phyloP scores from a whole-genome alignment of 92 coral and sea anemone species.

The Bergia sp. region DNA sequence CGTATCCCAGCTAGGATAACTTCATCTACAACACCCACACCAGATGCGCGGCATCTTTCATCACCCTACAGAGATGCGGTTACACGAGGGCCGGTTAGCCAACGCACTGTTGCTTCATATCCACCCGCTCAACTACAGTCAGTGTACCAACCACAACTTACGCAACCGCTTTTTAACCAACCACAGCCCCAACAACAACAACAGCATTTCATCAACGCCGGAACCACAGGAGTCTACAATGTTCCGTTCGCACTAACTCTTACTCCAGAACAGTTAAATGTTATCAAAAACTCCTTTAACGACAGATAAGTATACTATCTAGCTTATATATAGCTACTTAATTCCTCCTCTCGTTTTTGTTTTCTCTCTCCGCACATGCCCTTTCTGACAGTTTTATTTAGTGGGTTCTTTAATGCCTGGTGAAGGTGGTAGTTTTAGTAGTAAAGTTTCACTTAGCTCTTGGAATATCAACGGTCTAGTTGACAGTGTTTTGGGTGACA shows the following conservation, averaged over 20 bases:
- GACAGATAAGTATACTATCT: neutral
- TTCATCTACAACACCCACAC: conserved; percentile 2
- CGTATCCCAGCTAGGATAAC: neutral
- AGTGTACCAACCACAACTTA: neutral
- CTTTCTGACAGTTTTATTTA: conserved; percentile 1
- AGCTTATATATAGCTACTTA: conserved; percentile 9
- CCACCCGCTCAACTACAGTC: conserved; percentile 9
- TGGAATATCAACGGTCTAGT: conserved; percentile 4
- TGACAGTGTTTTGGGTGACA: neutral
- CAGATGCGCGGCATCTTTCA: neutral
- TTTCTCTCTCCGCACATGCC: conserved; percentile 13
- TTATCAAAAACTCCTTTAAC: neutral
- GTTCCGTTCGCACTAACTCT: conserved; percentile 8
- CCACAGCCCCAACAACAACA: neutral
- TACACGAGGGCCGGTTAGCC: conserved; percentile 19
- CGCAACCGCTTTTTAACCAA: conserved; percentile 3
- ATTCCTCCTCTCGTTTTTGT: conserved; percentile 2
- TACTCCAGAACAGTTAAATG: neutral
- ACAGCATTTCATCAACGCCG: neutral
- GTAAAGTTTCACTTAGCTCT: neutral
- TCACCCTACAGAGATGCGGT: conserved; percentile 25
- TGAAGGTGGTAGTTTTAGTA: neutral
- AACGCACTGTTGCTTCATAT: conserved; percentile 2
- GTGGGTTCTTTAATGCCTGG: conserved; percentile 25
- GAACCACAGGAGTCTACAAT: conserved; percentile 4